These are phyloP conservation scores for Zapornia atra DNA, from an alignment of 2,113 vertebrate genomes.

Conservation along the genomic window DNA sequence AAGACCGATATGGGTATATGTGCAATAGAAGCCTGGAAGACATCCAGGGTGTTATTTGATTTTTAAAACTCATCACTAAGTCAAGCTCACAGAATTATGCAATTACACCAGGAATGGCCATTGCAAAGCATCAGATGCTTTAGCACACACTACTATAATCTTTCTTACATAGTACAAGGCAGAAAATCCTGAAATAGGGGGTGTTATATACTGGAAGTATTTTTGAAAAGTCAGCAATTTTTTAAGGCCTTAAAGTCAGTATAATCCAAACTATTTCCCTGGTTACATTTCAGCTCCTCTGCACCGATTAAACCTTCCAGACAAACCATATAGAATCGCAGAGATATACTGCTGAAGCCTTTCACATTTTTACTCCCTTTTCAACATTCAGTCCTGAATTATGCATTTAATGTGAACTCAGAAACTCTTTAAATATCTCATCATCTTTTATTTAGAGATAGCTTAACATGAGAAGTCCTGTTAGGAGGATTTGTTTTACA, in stretches of 20 bases:
- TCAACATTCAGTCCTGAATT: conserved; percentile 55
- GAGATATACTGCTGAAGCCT: background rate
- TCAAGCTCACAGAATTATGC: background rate
- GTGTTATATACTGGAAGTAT: background rate
- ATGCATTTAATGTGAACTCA: conserved; percentile 35
- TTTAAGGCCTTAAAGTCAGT: conserved; percentile 14
- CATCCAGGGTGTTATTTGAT: background rate
- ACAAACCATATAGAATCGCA: background rate
- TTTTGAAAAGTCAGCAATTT: background rate
- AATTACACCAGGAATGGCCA: background rate
- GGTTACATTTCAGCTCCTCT: background rate
- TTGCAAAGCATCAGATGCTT: conserved; percentile 8
- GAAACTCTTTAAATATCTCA: conserved; percentile 56
- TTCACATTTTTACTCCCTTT: conserved; percentile 28
- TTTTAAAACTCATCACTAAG: conserved; percentile 19
- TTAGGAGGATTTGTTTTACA: conserved; percentile 58
- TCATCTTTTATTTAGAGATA: conserved; percentile 68
- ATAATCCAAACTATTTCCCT: background rate
- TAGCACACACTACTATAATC: background rate
- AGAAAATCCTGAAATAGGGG: background rate
- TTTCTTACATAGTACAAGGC: background rate
- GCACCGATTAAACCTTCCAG: background rate
- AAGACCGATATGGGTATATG: background rate
- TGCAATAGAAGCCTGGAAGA: background rate
- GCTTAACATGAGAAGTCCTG: conserved; percentile 46